Evolutionary conservation across 2,113 vertebrate genomes (phyloP), one percentile per base, ranked within the genome.

Genomic region (Plectropomus leopardus): DNA sequence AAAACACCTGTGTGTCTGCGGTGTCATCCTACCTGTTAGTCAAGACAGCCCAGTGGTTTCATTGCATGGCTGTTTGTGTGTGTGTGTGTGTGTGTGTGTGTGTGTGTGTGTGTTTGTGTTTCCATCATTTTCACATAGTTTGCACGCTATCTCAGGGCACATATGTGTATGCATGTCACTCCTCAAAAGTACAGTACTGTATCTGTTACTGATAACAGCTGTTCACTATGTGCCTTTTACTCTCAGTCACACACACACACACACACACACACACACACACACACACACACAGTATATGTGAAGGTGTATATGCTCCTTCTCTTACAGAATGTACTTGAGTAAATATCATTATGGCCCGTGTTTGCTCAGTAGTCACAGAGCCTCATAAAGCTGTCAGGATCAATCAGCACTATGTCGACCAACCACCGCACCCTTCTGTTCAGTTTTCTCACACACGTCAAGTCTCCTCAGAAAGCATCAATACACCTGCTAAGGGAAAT

Each of bases 291-390:
- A 65, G 13, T 42, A 4, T 44, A 26, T 44, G 13, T 23, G 10
- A 50, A 65, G 9, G 42, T 45, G 5, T 59, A 26, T 67, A 70
- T 21, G 16, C 58, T 54, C 28, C 47, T 45, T 9, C 50, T 72
- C 75, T 80, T 63, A 69, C 47, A 72, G 30, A 80, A 74, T 61
- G 72, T 65, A 68, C 76, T 80, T 81, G 69, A 73, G 77, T 88
- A 84, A 91, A 91, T 86, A 88, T 86, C 36, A 76, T 82, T 78
- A 85, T 78, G 83, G 80, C 51, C 58, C 26, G 28, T 83, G 82
- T 92, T 89, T 89, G 78, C 82, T 66, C 79, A 45, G 69, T 76
- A 59, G 74, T 83, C 78, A 78, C 78, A 88, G 63, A 81, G 76
- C 68, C 74, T 86, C 81, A 88, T 83, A 72, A 85, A 82, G 32